Base-by-base conservation (phyloP, 1,140 invertebrate genomes). In the Euschistus heros region DNA sequence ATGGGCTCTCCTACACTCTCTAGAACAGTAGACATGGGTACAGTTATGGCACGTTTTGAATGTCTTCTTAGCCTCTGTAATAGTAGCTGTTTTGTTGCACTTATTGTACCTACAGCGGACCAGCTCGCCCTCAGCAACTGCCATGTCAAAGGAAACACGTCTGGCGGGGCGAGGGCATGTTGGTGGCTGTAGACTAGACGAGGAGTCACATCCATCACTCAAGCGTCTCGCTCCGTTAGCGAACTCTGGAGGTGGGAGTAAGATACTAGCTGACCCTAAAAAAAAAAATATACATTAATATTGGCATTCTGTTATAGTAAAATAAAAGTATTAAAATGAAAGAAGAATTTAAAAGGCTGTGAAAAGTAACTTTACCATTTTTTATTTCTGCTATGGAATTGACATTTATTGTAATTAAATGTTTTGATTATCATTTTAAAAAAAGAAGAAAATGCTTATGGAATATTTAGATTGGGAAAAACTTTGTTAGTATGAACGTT, bases 21-120 rank as follows among this genome's bases (percentile, higher is more conserved):
- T 81, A 50, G 87, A 89, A 76, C 92, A 95, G 74, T 91, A 89
- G 57, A 88, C 79, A 69, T 92, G 92, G 66, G 88, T 88, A 77
- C 94, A 97, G 76, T 95, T 95, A 78, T 95, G 92, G 76, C 94
- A 97, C 64, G 84, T 88, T 73, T 93, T 91, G 77, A 85, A 94
- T 71, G 82, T 81, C 69, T 84, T 82, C 70, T 84, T 82, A 24
- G 86, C 86, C 67, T 88, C 88, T 30, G 80, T 78, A 18, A 83
- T 69, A 13, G 78, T 82, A 2, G 85, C 80, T 0, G 74, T 73
- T 61, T 74, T 73, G 33, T 81, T 77, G 75, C 89, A 91, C 73
- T 89, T 88, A 65, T 84, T 84, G 74, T 89, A 88, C 46, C 88
- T 82, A 73, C 89, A 91, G 69, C 82, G 80, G 50, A 89, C 81